A percentile compares a stretch with the other conserved stretches of the same genome.
Evolutionary conservation across 2,113 vertebrate species (phyloP).

Genomic region (Thymallus thymallus): DNA sequence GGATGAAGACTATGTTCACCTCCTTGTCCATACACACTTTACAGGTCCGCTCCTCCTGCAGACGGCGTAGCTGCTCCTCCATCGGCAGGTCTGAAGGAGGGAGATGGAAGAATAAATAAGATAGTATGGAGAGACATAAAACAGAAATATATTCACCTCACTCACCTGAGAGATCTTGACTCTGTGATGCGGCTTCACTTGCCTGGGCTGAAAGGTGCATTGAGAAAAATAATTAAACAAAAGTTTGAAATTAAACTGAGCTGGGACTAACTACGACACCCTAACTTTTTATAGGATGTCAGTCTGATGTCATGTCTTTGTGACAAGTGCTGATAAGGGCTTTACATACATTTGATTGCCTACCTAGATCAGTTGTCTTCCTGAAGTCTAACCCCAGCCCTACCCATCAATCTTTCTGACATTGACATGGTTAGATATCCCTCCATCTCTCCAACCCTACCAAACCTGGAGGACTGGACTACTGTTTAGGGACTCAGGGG

Average conservation of each 20-base stretch:
- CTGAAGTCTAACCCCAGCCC: constrained; percentile 15
- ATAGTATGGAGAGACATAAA: background rate
- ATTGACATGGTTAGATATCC: constrained; percentile 33
- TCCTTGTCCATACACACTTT: constrained; percentile 91
- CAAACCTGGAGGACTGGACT: no score
- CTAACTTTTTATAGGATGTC: no score
- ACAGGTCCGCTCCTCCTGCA: constrained; percentile 84
- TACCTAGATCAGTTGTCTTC: constrained; percentile 25
- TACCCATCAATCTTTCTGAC: constrained; percentile 27
- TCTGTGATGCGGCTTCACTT: constrained; percentile 86
- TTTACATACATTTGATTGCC: background rate
- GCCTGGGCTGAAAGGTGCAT: constrained; percentile 83
- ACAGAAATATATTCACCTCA: no score
- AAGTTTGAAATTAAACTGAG: constrained; percentile 1
- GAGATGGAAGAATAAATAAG: no score
- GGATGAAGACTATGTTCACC: constrained; percentile 86
- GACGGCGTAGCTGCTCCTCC: constrained; percentile 81
- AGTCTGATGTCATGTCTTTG: no score
- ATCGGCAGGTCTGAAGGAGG: constrained; percentile 69
- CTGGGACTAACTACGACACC: no score
- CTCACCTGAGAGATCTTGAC: constrained; percentile 94
- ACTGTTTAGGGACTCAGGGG: no score
- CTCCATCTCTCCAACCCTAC: background rate
- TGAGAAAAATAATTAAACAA: constrained; percentile 53
- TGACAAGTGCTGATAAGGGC: no score